Percentiles rank a stretch among this genome's conserved stretches.
These are phyloP conservation scores for Cephalotes varians DNA, from an alignment of 2,888 invertebrate genomes.

Conservation along the genomic window DNA sequence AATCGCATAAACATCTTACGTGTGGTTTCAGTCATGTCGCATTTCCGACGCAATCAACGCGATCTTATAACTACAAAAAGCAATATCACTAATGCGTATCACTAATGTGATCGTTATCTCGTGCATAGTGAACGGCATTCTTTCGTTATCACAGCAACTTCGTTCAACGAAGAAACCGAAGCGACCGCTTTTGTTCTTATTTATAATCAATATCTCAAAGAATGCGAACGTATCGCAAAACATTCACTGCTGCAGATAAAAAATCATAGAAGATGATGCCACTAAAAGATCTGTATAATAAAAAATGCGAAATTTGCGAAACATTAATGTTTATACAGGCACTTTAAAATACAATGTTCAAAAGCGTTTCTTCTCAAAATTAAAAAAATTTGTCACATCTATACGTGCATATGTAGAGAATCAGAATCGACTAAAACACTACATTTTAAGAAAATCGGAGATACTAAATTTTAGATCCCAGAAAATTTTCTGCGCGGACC, in stretches of 20 bases:
- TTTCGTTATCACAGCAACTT: not conserved
- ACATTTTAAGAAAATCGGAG: not conserved
- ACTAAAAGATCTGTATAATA: not conserved
- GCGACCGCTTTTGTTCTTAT: not conserved
- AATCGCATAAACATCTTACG: not conserved
- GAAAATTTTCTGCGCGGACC: not conserved
- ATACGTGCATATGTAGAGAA: not conserved
- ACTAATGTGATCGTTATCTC: conserved; percentile 1
- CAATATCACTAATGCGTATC: not conserved
- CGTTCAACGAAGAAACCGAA: not conserved
- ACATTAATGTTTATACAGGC: not conserved
- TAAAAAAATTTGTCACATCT: not conserved
- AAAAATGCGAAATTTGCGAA: not conserved
- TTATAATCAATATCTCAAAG: not conserved
- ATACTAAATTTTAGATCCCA: not conserved
- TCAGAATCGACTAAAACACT: not conserved
- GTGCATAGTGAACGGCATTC: not conserved
- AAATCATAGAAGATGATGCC: not conserved
- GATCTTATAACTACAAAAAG: not conserved
- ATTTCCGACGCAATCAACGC: not conserved
- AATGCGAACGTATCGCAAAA: not conserved
- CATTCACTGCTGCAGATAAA: not conserved
- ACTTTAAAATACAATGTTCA: not conserved
- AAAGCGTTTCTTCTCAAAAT: not conserved
- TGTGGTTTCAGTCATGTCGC: not conserved